Evolutionary conservation across 2,888 invertebrate species (phyloP).

Genomic region (Polyploca ridens): DNA sequence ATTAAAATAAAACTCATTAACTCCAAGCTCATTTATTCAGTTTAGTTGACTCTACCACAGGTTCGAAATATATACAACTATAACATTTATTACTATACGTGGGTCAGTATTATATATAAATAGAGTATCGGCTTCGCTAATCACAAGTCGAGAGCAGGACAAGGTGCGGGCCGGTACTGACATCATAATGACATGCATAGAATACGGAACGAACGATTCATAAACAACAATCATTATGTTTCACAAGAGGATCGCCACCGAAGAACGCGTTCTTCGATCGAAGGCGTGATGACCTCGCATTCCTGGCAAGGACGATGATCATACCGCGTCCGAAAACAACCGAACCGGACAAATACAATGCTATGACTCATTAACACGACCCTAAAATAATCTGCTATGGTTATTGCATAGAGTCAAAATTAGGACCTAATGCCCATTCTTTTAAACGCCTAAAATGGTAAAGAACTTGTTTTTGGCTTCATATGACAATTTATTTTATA

Average conservation of each 20-base stretch:
- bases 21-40: too few species aligned
- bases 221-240: slow-evolving; percentile 69
- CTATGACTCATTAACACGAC: background rate
- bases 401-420: background rate
- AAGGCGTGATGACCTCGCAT: slow-evolving; percentile 82
- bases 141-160: slow-evolving; percentile 33
- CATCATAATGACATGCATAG: slow-evolving; percentile 66
- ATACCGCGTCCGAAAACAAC: slow-evolving; percentile 45
- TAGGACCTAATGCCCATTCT: too few species aligned
- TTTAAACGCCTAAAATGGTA: too few species aligned
- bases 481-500: too few species aligned
- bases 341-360: slow-evolving; percentile 33
- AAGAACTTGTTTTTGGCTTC: too few species aligned
- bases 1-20: too few species aligned
- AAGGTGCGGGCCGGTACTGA: slow-evolving; percentile 57
- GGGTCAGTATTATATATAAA: background rate
- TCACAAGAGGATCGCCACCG: slow-evolving; percentile 70
- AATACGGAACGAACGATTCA: slow-evolving; percentile 68
- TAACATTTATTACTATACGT: too few species aligned
- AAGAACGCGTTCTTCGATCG: slow-evolving; percentile 67
- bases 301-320: slow-evolving; percentile 81
- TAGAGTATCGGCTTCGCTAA: background rate
- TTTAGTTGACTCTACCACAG: background rate
- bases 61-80: background rate
- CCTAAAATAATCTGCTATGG: background rate